Evolutionary conservation across 53 echinoderm and acorn worm genomes (phyloP).

Genomic region (Mesocentrotus franciscanus): DNA sequence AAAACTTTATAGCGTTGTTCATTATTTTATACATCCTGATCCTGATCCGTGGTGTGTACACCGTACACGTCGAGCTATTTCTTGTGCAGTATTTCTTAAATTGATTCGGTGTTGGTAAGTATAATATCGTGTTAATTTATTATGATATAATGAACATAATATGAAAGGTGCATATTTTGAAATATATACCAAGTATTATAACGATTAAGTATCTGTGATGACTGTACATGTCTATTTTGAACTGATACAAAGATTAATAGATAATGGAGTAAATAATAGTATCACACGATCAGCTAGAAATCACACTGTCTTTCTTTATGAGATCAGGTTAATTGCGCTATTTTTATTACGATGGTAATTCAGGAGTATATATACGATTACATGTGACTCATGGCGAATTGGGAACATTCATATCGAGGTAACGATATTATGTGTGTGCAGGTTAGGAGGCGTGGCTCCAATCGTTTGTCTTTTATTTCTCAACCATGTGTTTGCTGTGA

Average conservation of each 20-base stretch:
- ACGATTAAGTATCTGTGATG: too few species aligned
- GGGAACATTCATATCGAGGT: too few species aligned
- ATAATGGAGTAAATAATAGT: too few species aligned
- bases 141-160: too few species aligned
- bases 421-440: background rate
- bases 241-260: too few species aligned
- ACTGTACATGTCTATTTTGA: too few species aligned
- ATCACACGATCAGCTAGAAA: too few species aligned
- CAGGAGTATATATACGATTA: too few species aligned
- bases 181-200: too few species aligned
- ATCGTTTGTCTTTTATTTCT: background rate
- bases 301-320: background rate
- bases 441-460: conserved; percentile 7
- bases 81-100: background rate
- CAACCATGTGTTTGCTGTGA: background rate
- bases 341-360: background rate
- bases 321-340: background rate
- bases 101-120: background rate
- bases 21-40: background rate
- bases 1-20: background rate
- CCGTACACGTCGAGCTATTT: background rate
- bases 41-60: background rate
- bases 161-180: too few species aligned
- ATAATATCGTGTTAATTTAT: background rate
- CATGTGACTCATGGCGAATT: background rate